Percentiles rank a stretch among this genome's conserved stretches.
Conservation (phyloP, 2,888 invertebrate species). For the Shargacucullia verbasci region DNA sequence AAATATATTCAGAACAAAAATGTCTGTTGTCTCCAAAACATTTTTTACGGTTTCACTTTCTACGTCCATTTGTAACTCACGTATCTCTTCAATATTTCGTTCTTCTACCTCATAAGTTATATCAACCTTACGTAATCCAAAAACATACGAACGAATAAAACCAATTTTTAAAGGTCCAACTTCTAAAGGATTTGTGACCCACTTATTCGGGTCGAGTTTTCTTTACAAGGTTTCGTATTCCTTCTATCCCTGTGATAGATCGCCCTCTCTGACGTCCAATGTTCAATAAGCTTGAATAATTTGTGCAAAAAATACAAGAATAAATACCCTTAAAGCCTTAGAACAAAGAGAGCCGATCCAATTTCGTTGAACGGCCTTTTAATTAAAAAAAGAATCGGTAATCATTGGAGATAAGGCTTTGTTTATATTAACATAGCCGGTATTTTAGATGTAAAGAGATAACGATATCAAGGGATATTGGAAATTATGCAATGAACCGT, state of each 20-base stretch:
- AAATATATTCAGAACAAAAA: no score
- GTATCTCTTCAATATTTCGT: conserved; percentile 18
- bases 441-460: conserved; percentile 28
- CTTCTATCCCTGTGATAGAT: conserved; percentile 78
- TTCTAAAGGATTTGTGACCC: conserved; percentile 75
- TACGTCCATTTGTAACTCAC: conserved; percentile 5
- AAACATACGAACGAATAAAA: conserved; percentile 73
- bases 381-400: conserved; percentile 68
- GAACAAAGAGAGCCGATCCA: conserved; percentile 69
- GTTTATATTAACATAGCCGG: conserved; percentile 49
- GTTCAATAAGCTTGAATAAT: conserved; percentile 82
- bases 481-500: conserved; percentile 6
- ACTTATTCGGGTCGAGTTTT: conserved; percentile 72
- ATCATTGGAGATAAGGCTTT: conserved; percentile 59
- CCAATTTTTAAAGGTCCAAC: conserved; percentile 76
- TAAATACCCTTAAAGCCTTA: conserved; percentile 67
- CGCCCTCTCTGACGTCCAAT: conserved; percentile 71
- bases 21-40: no score
- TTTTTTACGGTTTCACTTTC: conserved; percentile 9
- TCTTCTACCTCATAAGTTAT: conserved; percentile 47
- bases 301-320: conserved; percentile 75
- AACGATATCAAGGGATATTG: conserved; percentile 12
- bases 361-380: conserved; percentile 71
- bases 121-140: conserved; percentile 65
- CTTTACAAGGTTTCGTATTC: conserved; percentile 69